Base-by-base conservation (phyloP, 53 echinoderm and acorn worm genomes). In the Crossaster papposus region DNA sequence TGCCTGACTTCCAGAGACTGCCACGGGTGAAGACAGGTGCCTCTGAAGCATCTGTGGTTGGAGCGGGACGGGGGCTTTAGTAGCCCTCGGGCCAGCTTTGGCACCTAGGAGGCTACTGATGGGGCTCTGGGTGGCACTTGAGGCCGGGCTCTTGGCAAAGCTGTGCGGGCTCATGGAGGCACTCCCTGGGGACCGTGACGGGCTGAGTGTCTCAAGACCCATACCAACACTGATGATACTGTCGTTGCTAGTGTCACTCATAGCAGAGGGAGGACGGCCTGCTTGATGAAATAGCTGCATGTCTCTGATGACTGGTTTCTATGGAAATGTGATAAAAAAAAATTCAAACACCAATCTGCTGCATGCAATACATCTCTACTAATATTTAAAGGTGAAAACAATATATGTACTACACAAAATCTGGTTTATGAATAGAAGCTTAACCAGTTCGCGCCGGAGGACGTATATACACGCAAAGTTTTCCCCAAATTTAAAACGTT, bases 181-280 rank as follows among this genome's bases (percentile, higher is more conserved):
- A 65, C 91, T 84, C 23, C 83, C 92, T 9, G 92, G 93, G 24
- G 92, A 92, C 22, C 76, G 89, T 10, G 83, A 90, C 18, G 94
- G 92, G 50, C 94, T 94, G 22, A 72, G 90, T 20, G 89, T 77
- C 54, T 93, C 93, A 1, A 87, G 35, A 33, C 87, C 87, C 77
- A 90, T 80, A 15, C 82, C 72, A 4, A 91, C 86, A 65, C 91
- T 90, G 33, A 91, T 89, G 90, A 91, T 91, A 38, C 92, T 95
- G 38, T 95, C 95, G 62, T 91, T 95, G 79, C 95, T 95, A 18
- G 92, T 90, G 30, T 95, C 95, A 20, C 93, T 93, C 88, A 94
- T 77, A 14, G 79, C 94, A 53, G 92, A 92, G 24, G 94, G 89
- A 23, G 95, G 95, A 26, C 91, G 86, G 36, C 88, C 64, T 17